Evolutionary conservation across 2,888 invertebrate species (phyloP), one percentile per base, ranked within the genome.

Genomic region (Diabrotica balteata): DNA sequence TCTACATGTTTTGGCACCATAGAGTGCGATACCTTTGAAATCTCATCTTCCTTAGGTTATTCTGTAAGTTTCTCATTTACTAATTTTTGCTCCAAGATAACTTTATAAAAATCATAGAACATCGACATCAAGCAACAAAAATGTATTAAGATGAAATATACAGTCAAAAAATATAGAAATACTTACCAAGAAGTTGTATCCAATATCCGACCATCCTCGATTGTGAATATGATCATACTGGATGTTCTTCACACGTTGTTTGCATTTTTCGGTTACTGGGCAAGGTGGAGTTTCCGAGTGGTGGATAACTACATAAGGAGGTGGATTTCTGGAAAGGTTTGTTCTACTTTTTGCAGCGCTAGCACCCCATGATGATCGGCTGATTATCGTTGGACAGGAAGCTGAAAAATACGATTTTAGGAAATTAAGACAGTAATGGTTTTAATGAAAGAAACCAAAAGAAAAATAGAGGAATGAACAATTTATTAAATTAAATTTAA

Each of bases 291-390:
- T 77, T 7, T 78, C 82, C 4, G 86, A 82, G 72, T 87, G 86
- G 77, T 86, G 86, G 66, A 87, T 79, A 2, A 87, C 73, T 7
- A 82, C 80, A 60, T 79, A 79, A 3, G 81, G 82, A 8, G 84
- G 80, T 5, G 85, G 85, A 73, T 81, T 76, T 42, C 71, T 65
- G 7, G n/a, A 10, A 57, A 75, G 61, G 2, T 79, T 74, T 63
- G 72, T 57, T 4, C 60, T 17, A n/a, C 66, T 8, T 62, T 70
- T 77, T 2, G 83, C 75, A 3, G 83, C 71, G 8, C 68, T 4
- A 10, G 85, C 86, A 10, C 83, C 83, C 86, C 86, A 87, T 74
- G 80, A 74, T 10, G 73, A 53, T 71, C 86, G 79, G 3, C 76
- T 74, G 58, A 86, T 80, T 59, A 85, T 83, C 6, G 72, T 79